Percentiles rank a stretch among this genome's conserved stretches.
These are phyloP conservation scores for Bombyx mandarina DNA, from an alignment of 1,140 invertebrate species.

Conservation along the genomic window DNA sequence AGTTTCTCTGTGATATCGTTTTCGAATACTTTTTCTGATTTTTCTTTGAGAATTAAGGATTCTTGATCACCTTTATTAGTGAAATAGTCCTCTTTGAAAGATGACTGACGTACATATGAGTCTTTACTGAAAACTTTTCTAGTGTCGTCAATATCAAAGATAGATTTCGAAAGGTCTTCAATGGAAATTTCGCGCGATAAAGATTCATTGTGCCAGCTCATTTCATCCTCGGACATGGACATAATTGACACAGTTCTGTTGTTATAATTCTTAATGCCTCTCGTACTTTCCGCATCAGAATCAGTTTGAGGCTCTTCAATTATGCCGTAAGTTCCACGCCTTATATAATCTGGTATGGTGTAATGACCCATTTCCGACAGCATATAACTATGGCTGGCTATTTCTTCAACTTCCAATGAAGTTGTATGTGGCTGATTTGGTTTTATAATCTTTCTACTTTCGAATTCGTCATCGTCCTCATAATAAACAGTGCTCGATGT, in stretches of 20 bases:
- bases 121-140: slow-evolving; percentile 65
- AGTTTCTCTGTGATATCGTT: slow-evolving; percentile 73
- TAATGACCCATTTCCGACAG: slow-evolving; percentile 72
- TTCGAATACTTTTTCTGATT: slow-evolving; percentile 62
- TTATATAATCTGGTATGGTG: slow-evolving; percentile 71
- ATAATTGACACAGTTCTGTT: slow-evolving; percentile 75
- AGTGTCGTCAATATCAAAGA: slow-evolving; percentile 62
- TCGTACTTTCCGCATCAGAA: slow-evolving; percentile 58
- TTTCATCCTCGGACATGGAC: slow-evolving; percentile 77
- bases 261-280: slow-evolving; percentile 44
- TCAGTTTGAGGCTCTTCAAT: slow-evolving; percentile 71
- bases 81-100: slow-evolving; percentile 65
- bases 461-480: slow-evolving; percentile 59
- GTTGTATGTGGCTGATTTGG: slow-evolving; percentile 67
- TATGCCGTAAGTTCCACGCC: slow-evolving; percentile 61
- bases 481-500: slow-evolving; percentile 74
- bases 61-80: slow-evolving; percentile 56
- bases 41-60: slow-evolving; percentile 54
- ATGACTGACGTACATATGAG: slow-evolving; percentile 60
- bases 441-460: slow-evolving; percentile 50
- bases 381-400: slow-evolving; percentile 74
- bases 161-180: slow-evolving; percentile 68
- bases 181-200: slow-evolving; percentile 73
- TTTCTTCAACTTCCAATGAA: slow-evolving; percentile 73
- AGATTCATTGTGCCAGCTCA: slow-evolving; percentile 68